A percentile compares a stretch with the other conserved stretches of the same genome.
Evolutionary conservation across 2,113 vertebrate genomes (phyloP).

Genomic region (Sarotherodon lohbergeri): DNA sequence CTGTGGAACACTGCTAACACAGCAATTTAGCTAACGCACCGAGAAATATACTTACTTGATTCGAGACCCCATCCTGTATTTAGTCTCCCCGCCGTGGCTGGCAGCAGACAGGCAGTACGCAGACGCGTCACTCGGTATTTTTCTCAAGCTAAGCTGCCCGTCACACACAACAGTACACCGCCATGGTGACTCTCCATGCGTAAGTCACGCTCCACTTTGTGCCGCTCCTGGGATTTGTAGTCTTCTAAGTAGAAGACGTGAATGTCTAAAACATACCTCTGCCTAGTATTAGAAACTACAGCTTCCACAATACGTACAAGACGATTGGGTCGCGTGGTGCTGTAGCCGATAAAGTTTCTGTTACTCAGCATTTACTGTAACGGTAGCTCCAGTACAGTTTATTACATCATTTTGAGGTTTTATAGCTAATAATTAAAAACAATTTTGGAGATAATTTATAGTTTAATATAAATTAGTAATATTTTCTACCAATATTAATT

Average conservation of each 20-base stretch:
- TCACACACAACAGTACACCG: constrained; percentile 48
- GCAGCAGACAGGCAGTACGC: not conserved
- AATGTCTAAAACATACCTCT: fast-evolving
- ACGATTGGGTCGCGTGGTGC: not conserved
- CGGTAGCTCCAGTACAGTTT: not conserved
- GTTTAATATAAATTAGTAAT: not conserved
- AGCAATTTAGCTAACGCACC: not conserved
- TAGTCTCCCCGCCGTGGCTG: not conserved
- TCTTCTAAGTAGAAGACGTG: not conserved
- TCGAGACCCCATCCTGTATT: constrained; percentile 68
- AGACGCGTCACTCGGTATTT: constrained; percentile 39
- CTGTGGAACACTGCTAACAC: not conserved
- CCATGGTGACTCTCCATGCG: constrained; percentile 57
- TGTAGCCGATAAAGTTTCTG: not conserved
- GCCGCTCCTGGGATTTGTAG: constrained; percentile 56
- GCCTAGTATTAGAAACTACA: constrained; percentile 33
- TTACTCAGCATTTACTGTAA: not conserved
- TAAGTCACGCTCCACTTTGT: constrained; percentile 22
- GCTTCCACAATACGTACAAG: constrained; percentile 18
- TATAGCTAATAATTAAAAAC: not conserved
- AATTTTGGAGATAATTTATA: not conserved
- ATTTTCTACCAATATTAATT: not conserved
- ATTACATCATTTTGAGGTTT: not conserved
- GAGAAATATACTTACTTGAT: constrained; percentile 66
- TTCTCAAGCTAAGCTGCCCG: constrained; percentile 40